Percentiles rank a stretch among this genome's conserved stretches.
These are phyloP conservation scores for Odocoileus virginianus DNA, from an alignment of 2,113 vertebrate species.

Conservation along the genomic window DNA sequence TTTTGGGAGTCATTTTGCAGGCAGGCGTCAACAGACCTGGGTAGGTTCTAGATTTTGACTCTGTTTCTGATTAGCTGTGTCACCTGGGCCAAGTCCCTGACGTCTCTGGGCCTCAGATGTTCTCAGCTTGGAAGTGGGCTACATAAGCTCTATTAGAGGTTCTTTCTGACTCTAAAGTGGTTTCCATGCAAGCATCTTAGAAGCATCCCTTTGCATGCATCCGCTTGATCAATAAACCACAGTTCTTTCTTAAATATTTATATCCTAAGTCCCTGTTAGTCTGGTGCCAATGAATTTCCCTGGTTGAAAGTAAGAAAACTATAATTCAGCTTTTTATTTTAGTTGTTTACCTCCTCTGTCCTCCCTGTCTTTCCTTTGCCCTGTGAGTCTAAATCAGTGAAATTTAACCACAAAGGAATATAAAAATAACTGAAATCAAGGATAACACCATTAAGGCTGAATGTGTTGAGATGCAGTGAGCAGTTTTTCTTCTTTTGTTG, in stretches of 20 bases:
- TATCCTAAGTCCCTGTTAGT: not conserved
- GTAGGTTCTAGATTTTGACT: not conserved
- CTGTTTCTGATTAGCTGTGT: constrained; percentile 14
- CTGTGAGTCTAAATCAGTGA: not conserved
- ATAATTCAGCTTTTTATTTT: not conserved
- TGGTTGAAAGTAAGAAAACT: not conserved
- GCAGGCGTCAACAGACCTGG: not conserved
- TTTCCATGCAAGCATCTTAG: not conserved
- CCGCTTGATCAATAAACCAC: not conserved
- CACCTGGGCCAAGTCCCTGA: not conserved
- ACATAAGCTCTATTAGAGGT: not conserved
- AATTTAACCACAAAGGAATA: constrained; percentile 45
- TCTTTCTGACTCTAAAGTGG: not conserved
- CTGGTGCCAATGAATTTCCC: not conserved
- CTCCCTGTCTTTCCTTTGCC: not conserved
- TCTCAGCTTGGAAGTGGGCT: not conserved
- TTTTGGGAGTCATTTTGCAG: not conserved
- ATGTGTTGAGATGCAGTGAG: constrained; percentile 53
- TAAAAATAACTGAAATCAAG: not conserved
- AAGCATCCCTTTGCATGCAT: not conserved
- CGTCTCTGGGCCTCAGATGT: not conserved
- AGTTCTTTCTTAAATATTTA: not conserved
- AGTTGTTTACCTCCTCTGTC: not conserved
- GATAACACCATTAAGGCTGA: not conserved
- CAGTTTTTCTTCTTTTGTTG: constrained; percentile 68